Evolutionary conservation across 2,797 vertebrate species (phyloP).

Genomic region (Semotilus atromaculatus): DNA sequence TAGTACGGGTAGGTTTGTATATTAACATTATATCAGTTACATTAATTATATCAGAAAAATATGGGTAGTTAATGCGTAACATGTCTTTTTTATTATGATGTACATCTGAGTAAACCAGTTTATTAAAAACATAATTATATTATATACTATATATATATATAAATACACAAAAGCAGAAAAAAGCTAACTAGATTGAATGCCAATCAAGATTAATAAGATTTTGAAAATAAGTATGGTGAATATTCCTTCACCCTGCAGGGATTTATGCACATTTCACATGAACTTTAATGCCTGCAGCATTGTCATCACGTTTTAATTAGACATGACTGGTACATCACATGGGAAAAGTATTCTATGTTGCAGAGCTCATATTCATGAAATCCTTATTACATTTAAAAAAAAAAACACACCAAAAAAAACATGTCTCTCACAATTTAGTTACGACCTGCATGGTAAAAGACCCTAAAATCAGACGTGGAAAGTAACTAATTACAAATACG

Average conservation of each 20-base stretch:
- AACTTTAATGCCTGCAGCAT: not conserved
- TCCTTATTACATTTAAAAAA: not conserved
- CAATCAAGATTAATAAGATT: not conserved
- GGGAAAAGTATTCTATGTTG: not conserved
- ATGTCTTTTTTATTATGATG: too few relatives aligned
- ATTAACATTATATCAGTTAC: not conserved
- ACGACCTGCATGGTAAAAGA: too few relatives aligned
- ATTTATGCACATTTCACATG: not conserved
- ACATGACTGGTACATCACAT: not conserved
- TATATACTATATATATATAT: too few relatives aligned
- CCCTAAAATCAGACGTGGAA: constrained; percentile 54
- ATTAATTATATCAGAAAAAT: not conserved
- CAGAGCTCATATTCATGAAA: not conserved
- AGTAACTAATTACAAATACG: too few relatives aligned
- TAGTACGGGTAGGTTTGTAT: not conserved
- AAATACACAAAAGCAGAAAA: too few relatives aligned
- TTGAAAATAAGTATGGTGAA: not conserved
- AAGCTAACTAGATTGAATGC: too few relatives aligned
- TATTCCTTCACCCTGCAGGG: not conserved
- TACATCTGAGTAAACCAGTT: too few relatives aligned
- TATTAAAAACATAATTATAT: too few relatives aligned
- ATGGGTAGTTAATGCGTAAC: not conserved
- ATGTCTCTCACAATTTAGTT: too few relatives aligned
- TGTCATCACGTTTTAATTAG: constrained; percentile 7
- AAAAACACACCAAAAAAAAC: too few relatives aligned